phyloP scores from a whole-genome alignment of 1,140 invertebrate species.

The Zaprionus taronus region DNA sequence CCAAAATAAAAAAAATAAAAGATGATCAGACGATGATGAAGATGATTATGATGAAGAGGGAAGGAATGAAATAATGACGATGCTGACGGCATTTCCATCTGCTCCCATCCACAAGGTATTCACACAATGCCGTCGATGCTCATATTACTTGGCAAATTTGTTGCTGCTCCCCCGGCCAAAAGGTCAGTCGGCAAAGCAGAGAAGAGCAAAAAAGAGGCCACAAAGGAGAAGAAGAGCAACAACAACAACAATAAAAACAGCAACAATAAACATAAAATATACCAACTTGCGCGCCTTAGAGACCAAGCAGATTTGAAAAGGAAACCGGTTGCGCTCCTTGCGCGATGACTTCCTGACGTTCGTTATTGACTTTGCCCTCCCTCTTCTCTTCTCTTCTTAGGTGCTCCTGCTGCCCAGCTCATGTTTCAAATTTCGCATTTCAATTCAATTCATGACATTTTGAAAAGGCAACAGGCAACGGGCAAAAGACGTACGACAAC shows the following conservation, averaged over 20 bases:
- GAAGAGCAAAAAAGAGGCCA: constrained; percentile 14
- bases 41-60: background rate
- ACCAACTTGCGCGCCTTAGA: constrained; percentile 30
- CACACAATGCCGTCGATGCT: constrained; percentile 26
- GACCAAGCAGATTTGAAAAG: constrained; percentile 30
- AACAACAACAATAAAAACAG: constrained; percentile 44
- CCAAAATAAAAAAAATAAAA: background rate
- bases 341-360: constrained; percentile 51
- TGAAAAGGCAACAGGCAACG: constrained; percentile 31
- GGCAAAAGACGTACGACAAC: constrained; percentile 3
- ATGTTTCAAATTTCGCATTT: constrained; percentile 55
- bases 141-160: constrained; percentile 62
- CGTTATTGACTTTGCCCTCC: constrained; percentile 63
- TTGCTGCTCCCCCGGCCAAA: constrained; percentile 39
- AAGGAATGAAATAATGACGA: constrained; percentile 17
- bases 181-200: constrained; percentile 35
- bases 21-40: constrained; percentile 9
- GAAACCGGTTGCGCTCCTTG: constrained; percentile 64
- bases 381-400: background rate
- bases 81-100: constrained; percentile 58
- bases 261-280: constrained; percentile 67
- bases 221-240: constrained; percentile 25
- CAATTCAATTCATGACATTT: constrained; percentile 64
- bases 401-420: constrained; percentile 13
- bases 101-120: constrained; percentile 50